A percentile compares a stretch with the other conserved stretches of the same genome.
Evolutionary conservation across 2,113 vertebrate species (phyloP).

Genomic region (Microtus richardsoni): DNA sequence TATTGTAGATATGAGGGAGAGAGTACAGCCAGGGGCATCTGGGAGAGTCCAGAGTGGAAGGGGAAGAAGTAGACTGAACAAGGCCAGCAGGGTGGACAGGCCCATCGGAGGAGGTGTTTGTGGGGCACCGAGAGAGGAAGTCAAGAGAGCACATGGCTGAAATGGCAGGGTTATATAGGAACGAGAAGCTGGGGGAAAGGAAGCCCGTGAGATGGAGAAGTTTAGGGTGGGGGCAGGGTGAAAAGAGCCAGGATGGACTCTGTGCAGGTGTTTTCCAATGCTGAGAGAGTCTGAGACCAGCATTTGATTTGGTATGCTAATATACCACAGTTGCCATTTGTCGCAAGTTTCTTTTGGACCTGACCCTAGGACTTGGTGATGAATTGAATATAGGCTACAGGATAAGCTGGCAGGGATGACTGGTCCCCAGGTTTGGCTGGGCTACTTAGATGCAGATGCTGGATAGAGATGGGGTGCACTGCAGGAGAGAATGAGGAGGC

Average conservation of each 20-base stretch:
- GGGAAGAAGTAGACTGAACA: not conserved
- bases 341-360: not conserved
- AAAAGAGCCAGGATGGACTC: not conserved
- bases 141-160: not conserved
- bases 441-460: not conserved
- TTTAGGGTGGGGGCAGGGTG: not conserved
- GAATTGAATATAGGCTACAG: not conserved
- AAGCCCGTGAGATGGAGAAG: not conserved
- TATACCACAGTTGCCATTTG: not conserved
- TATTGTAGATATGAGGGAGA: not conserved
- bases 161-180: not conserved
- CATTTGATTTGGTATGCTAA: not conserved
- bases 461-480: not conserved
- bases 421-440: not conserved
- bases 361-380: not conserved
- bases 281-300: not conserved
- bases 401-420: not conserved
- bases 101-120: not conserved
- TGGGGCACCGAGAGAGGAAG: not conserved
- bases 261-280: not conserved
- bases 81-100: not conserved
- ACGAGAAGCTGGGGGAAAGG: too few relatives aligned
- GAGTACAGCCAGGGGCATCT: not conserved
- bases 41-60: not conserved
- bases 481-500: not conserved